Evolutionary conservation across 2,888 invertebrate genomes (phyloP), one percentile per base, ranked within the genome.

Genomic region (Agrochola litura): DNA sequence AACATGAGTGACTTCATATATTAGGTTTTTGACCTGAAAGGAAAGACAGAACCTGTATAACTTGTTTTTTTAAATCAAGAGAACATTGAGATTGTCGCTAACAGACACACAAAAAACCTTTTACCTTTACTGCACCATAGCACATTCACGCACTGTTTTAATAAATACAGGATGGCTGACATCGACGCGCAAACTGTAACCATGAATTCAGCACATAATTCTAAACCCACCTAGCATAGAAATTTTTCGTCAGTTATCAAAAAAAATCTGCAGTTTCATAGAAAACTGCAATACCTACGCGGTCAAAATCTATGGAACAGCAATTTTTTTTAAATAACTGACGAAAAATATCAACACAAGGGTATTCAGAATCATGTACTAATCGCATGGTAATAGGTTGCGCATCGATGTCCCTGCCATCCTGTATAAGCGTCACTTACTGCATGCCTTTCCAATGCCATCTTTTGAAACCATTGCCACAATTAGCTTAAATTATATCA

Each of bases 371-470:
- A 14, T 14, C 46, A 14, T 14, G 14, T 5, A 46, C 46, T 14
- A 6, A 46, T 14, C 14, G 0, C 12, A 46, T 14, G 0, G 46
- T 46, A 46, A 46, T 6, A 46, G 46, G 5, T 46, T 46, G 46
- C 14, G 14, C 14, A 5, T 5, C 0, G 14, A 46, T 46, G 46
- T 46, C 46, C 14, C 14, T 46, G 14, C 46, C 46, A 12, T 0
- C 14, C 46, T 46, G 46, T 8, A 16, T 49, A 37, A 25, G 3
- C 68, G 5, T 56, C 49, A 63, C n/a, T 64, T 60, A 25, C 5
- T 84, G 79, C 79, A 79, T 79, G 84, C 41, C 56, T 56, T 63
- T 30, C 25, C 67, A 56, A 63, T 41, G 19, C n/a, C 25, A 78
- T 63, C 6, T 49, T 49, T 63, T 41, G 37, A 46, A 64, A 14